A percentile compares a stretch with the other conserved stretches of the same genome.
phyloP scores from a whole-genome alignment of 2,888 invertebrate species.

The Drosophila imparisetae region DNA sequence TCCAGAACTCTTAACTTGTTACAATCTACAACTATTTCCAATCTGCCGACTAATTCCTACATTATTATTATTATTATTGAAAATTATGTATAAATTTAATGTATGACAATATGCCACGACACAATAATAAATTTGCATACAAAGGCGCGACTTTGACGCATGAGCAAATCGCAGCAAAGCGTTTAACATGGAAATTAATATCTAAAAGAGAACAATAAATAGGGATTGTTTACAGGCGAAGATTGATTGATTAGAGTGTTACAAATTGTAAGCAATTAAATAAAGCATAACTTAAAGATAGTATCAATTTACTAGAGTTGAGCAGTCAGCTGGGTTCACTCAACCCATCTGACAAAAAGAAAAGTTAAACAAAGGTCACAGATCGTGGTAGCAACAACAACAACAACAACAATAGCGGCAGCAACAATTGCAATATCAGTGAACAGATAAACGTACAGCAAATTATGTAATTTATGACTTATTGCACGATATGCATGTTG shows the following conservation, averaged over 20 bases:
- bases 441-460: conserved; percentile 44
- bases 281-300: conserved; percentile 3
- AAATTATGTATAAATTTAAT: conserved; percentile 12
- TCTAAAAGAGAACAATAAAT: conserved; percentile 31
- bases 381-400: not conserved
- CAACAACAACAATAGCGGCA: not conserved
- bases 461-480: conserved; percentile 73
- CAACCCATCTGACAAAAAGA: conserved; percentile 28
- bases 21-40: not conserved
- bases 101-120: conserved; percentile 14
- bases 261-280: conserved; percentile 31
- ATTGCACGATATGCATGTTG: conserved; percentile 58
- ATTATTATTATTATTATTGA: conserved; percentile 18
- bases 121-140: conserved; percentile 59
- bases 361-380: conserved; percentile 45
- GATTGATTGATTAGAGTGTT: conserved; percentile 48
- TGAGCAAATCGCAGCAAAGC: conserved; percentile 43
- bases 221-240: conserved; percentile 17
- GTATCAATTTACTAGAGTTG: conserved; percentile 14
- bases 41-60: not conserved
- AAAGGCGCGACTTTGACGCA: conserved; percentile 54
- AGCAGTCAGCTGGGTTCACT: conserved; percentile 6
- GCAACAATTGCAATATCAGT: conserved; percentile 41
- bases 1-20: not conserved
- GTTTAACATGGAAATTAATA: conserved; percentile 63